Conservation (phyloP, 1,140 invertebrate species). For the Pseudomyrmex cubaensis region DNA sequence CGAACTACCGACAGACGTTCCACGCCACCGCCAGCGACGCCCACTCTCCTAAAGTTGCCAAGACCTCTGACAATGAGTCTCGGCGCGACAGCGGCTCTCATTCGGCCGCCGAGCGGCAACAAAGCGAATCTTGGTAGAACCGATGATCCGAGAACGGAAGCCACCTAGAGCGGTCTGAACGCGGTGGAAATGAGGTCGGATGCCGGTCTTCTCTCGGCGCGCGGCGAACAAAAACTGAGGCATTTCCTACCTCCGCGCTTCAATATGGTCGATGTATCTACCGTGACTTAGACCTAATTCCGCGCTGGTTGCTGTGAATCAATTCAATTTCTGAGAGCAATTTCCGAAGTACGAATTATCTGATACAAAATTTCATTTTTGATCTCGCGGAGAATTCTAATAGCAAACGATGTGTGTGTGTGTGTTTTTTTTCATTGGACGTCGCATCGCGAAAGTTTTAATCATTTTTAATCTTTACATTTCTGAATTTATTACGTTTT, state of each 20-base stretch:
- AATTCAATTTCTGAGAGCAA: neutral
- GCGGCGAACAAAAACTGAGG: conserved; percentile 47
- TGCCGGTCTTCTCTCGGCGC: conserved; percentile 28
- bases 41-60: conserved; percentile 70
- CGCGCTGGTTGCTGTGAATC: neutral
- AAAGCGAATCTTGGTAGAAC: conserved; percentile 57
- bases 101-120: conserved; percentile 36
- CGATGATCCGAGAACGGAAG: conserved; percentile 55
- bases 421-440: too few species aligned
- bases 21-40: conserved; percentile 63
- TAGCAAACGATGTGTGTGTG: neutral
- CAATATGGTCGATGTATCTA: conserved; percentile 15
- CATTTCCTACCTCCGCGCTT: conserved; percentile 13
- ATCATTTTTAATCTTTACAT: too few species aligned
- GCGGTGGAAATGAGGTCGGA: conserved; percentile 55
- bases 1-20: conserved; percentile 58
- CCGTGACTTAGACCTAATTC: conserved; percentile 17
- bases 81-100: conserved; percentile 63
- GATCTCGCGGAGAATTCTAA: neutral
- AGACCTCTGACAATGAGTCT: conserved; percentile 74
- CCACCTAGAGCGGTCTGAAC: conserved; percentile 19
- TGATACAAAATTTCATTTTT: neutral
- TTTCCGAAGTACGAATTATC: neutral
- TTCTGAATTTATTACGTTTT: too few species aligned
- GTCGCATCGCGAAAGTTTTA: too few species aligned